Percentiles rank a stretch among this genome's conserved stretches.
Conservation (phyloP, 1,140 invertebrate species). For the Monomorium pharaonis region DNA sequence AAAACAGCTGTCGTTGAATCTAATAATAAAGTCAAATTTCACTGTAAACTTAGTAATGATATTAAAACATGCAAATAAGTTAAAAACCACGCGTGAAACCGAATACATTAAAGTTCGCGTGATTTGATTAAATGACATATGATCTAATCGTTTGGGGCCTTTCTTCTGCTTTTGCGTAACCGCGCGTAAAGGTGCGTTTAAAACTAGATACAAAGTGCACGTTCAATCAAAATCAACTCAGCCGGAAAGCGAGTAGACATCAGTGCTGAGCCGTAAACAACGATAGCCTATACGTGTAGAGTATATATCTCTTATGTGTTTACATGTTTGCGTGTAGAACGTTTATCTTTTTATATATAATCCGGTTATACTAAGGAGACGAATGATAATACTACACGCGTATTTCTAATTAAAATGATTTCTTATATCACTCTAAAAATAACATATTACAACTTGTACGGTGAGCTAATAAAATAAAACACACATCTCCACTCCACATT, state of each 20-base stretch:
- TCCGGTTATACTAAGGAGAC: neutral
- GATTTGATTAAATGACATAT: neutral
- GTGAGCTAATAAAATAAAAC: neutral
- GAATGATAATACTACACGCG: neutral
- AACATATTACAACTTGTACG: neutral
- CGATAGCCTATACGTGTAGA: neutral
- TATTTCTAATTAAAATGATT: neutral
- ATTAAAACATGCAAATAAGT: neutral
- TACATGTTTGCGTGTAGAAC: neutral
- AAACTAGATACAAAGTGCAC: neutral
- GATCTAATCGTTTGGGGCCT: constrained; percentile 6
- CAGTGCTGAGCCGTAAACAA: neutral
- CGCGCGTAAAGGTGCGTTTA: neutral
- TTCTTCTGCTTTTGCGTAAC: constrained; percentile 49
- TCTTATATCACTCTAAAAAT: neutral
- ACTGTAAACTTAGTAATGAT: constrained; percentile 1
- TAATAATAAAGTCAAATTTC: neutral
- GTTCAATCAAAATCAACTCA: constrained; percentile 23
- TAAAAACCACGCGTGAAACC: neutral
- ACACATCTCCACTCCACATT: neutral
- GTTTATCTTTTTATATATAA: neutral
- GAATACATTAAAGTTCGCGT: constrained; percentile 9
- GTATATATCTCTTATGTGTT: neutral
- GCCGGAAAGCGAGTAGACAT: neutral
- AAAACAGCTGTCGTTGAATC: constrained; percentile 26